Base-by-base conservation (phyloP, 2,888 invertebrate genomes). In the Cryptophagus acutangulus region DNA sequence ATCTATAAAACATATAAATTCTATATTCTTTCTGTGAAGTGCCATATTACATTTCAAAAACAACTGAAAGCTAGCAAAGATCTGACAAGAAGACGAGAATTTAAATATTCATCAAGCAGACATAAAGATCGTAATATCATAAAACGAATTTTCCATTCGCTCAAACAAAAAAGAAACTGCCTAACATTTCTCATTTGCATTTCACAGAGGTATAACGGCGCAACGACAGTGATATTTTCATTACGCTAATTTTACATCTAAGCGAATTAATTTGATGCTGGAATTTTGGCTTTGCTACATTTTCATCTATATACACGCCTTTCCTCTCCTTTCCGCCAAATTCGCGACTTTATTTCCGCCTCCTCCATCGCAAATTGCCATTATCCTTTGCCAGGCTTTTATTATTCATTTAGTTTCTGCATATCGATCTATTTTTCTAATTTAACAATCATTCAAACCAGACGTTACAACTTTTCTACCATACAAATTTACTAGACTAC, bases 21-120 rank as follows among this genome's bases (percentile, higher is more conserved):
- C 55, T 57, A 57, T 60, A 61, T 61, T 61, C 61, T 61, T 61
- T 61, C 58, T 59, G 59, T 58, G 56, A 58, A 58, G 57, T 57
- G 59, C 57, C 59, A 61, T 57, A 59, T 61, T 61, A 59, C 58
- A 58, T 61, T 57, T 54, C 44, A 33, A 39, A 41, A 45, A 45
- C 43, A 45, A n/a, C 51, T 54, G 54, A 58, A 57, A 50, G 54
- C 55, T 45, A 53, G 55, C 51, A 50, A 52, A 52, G 57, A 56
- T 58, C 59, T 54, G 59, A 59, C 58, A 59, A 31, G 31, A 31
- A 57, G 58, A 51, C 53, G 57, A 55, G 56, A 55, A 57, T 63
- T 67, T 63, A 67, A 67, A 67, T 66, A 67, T 67, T 66, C 65
- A 67, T 64, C 61, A 59, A 46, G 54, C 59, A 65, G 66, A 66